These are phyloP conservation scores for Trichonephila inaurata DNA, from an alignment of 1,140 invertebrate genomes.

Conservation along the genomic window DNA sequence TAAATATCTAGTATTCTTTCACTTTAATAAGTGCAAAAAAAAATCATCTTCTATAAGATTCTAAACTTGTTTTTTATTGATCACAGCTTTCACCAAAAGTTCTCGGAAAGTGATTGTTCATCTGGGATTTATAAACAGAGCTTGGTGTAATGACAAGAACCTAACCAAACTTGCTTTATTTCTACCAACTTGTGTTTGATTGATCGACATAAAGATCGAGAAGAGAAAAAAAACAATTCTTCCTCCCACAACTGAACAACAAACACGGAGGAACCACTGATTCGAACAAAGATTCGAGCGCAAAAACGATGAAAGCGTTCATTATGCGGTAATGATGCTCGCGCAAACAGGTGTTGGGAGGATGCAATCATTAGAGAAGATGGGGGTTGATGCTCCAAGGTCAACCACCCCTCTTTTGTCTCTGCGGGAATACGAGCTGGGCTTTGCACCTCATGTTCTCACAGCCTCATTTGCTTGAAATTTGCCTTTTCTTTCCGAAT, in stretches of 20 bases:
- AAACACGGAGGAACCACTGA: no score
- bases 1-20: no score
- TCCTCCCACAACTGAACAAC: not conserved
- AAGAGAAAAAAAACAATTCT: not conserved
- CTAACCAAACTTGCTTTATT: not conserved
- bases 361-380: not conserved
- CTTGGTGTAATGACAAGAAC: no score
- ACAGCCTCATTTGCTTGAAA: not conserved
- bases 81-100: no score
- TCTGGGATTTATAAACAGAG: no score
- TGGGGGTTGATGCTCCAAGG: slow-evolving; percentile 10
- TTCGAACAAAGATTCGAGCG: not conserved
- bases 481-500: not conserved
- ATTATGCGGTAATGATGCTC: not conserved
- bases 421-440: not conserved
- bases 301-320: not conserved
- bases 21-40: no score
- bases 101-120: no score
- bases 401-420: not conserved
- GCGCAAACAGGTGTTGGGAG: not conserved
- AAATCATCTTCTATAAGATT: no score
- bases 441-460: not conserved
- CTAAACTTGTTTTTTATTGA: no score
- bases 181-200: not conserved
- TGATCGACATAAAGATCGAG: not conserved